phyloP scores from a whole-genome alignment of 2,888 invertebrate genomes.

The Leucophenga montana region DNA sequence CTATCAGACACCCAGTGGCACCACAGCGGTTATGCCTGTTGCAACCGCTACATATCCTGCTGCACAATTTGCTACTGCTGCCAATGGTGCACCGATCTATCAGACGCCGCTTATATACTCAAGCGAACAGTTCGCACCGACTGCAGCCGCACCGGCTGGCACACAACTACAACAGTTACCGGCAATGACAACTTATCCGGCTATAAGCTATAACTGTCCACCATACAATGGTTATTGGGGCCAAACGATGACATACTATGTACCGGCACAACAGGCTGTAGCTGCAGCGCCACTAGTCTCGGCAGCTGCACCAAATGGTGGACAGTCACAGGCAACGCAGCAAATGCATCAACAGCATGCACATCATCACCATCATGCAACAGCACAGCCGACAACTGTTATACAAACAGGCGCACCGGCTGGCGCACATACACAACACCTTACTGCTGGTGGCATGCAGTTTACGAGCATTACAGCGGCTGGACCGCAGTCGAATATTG shows the following conservation, averaged over 20 bases:
- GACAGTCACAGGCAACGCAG: constrained; percentile 37
- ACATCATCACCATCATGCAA: constrained; percentile 36
- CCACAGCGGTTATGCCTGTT: constrained; percentile 70
- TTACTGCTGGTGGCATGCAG: constrained; percentile 57
- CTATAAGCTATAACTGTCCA: constrained; percentile 71
- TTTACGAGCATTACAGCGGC: constrained; percentile 54
- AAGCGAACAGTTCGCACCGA: constrained; percentile 68
- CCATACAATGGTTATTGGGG: constrained; percentile 72
- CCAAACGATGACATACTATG: constrained; percentile 72
- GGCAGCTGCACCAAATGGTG: constrained; percentile 51
- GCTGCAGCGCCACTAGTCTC: constrained; percentile 65
- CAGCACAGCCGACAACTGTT: constrained; percentile 22
- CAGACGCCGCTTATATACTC: constrained; percentile 73
- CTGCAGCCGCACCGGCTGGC: constrained; percentile 53
- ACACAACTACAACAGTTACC: constrained; percentile 72
- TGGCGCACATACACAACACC: constrained; percentile 26
- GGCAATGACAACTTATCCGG: constrained; percentile 69
- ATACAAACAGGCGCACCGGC: constrained; percentile 30
- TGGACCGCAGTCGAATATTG: constrained; percentile 60
- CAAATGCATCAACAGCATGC: constrained; percentile 33
- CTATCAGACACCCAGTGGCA: constrained; percentile 66
- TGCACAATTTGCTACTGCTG: constrained; percentile 66
- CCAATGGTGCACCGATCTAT: constrained; percentile 69
- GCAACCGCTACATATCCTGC: constrained; percentile 68
- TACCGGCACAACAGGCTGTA: constrained; percentile 70